phyloP scores from a whole-genome alignment of 2,888 invertebrate species.

The Acleris literana region DNA sequence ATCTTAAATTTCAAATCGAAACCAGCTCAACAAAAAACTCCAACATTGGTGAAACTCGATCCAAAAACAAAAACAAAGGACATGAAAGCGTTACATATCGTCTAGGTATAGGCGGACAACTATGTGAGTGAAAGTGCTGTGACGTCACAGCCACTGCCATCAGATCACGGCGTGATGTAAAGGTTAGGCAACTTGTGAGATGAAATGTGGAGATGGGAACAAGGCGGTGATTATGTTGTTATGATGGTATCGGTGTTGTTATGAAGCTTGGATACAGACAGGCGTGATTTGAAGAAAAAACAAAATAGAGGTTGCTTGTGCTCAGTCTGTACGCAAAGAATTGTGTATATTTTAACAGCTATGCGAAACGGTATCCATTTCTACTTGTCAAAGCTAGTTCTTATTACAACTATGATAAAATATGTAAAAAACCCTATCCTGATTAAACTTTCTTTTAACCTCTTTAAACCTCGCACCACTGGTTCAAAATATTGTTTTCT shows the following conservation, averaged over 20 bases:
- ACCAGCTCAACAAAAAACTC: constrained; percentile 7
- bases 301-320: neutral
- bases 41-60: constrained; percentile 25
- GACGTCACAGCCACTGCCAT: constrained; percentile 66
- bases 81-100: constrained; percentile 44
- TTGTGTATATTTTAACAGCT: too few species aligned
- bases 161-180: constrained; percentile 36
- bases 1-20: constrained; percentile 2
- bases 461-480: too few species aligned
- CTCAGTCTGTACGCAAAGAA: too few species aligned
- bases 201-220: constrained; percentile 16
- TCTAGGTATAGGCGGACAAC: constrained; percentile 51
- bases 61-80: constrained; percentile 44
- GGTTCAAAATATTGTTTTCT: too few species aligned
- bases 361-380: too few species aligned
- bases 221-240: constrained; percentile 13
- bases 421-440: too few species aligned
- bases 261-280: neutral
- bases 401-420: too few species aligned
- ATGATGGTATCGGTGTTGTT: constrained; percentile 2
- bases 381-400: too few species aligned
- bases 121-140: constrained; percentile 75
- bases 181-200: constrained; percentile 26
- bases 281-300: neutral
- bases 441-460: too few species aligned